Base-by-base conservation (phyloP, 2,797 vertebrate species). In the Onychomys torridus region DNA sequence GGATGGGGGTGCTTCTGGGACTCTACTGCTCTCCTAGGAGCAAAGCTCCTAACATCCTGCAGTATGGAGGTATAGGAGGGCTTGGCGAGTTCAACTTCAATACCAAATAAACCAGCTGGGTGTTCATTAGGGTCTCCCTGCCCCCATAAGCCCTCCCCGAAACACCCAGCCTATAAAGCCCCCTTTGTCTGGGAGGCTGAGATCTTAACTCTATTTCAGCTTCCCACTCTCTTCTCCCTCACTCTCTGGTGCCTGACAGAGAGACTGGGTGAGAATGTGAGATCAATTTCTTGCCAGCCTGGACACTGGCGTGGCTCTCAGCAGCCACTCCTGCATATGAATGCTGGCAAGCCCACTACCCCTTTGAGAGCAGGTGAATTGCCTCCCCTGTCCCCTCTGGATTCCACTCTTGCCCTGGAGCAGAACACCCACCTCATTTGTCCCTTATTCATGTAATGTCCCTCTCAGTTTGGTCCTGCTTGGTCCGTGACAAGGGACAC, bases 181-280 rank as follows among this genome's bases (percentile, higher is more conserved):
- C 96, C 95, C 96, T 97, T 98, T 98, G 97, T 98, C 92, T 89
- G 61, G 75, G 40, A 67, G 75, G 76, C 94, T 92, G 89, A 96
- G 59, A 96, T 95, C 89, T 96, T 86, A 95, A 93, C 94, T 95
- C 81, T 67, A 69, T 81, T 93, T 94, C 93, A 76, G 94, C 92
- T 94, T 95, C 93, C 95, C 57, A 27, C 82, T 85, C 77, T 76
- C 89, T 76, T 85, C 73, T 75, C 73, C 82, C 87, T 95, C 88
- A 78, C 59, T 67, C 90, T 96, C 88, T 91, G 92, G 88, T 91
- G 96, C 94, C 90, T 93, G 29, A 93, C 16, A 65, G 90, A 94
- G 94, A 95, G 88, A 65, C 67, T 27, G 77, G 40, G 73, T 23
- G 6, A 43, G 69, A 90, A 57, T 34, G 25, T 76, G 61, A 89